phyloP scores from a whole-genome alignment of 2,888 invertebrate genomes.

The Crepidodera aurea region DNA sequence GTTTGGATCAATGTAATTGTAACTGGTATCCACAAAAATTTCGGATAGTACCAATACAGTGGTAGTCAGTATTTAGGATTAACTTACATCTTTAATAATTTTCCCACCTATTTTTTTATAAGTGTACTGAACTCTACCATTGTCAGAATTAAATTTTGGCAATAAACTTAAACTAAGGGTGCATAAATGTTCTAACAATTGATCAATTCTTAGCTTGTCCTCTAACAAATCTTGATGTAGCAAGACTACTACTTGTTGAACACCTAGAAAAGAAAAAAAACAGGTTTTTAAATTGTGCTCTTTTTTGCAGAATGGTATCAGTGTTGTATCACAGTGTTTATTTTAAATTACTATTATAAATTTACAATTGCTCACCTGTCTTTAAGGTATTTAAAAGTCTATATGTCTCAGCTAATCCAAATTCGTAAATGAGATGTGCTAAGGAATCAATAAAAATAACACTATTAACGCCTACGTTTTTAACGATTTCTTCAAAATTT shows the following conservation, averaged over 20 bases:
- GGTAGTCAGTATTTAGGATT: too few relatives aligned
- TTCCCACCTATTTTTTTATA: constrained; percentile 66
- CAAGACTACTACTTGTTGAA: constrained; percentile 51
- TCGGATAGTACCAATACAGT: too few relatives aligned
- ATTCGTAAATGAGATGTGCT: constrained; percentile 50
- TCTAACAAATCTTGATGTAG: constrained; percentile 65
- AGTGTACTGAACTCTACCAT: constrained; percentile 55
- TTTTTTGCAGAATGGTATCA: too few relatives aligned
- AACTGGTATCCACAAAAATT: too few relatives aligned
- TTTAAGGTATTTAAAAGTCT: constrained; percentile 49
- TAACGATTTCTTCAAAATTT: constrained; percentile 40
- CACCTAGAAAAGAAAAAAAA: constrained; percentile 40
- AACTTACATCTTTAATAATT: constrained; percentile 60
- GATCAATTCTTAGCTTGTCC: constrained; percentile 59
- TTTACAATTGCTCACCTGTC: constrained; percentile 57
- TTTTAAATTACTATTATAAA: too few relatives aligned
- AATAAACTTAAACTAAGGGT: constrained; percentile 56
- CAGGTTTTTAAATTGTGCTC: too few relatives aligned
- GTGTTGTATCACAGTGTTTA: too few relatives aligned
- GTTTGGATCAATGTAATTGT: too few relatives aligned
- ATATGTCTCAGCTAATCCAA: constrained; percentile 50
- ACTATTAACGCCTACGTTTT: constrained; percentile 39
- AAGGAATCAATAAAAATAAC: constrained; percentile 56
- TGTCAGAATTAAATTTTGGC: constrained; percentile 56
- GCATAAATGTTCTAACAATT: constrained; percentile 63